Percentiles rank a stretch among this genome's conserved stretches.
These are phyloP conservation scores for Bradynema listronoti DNA, from an alignment of 1,140 invertebrate genomes.

Conservation along the genomic window DNA sequence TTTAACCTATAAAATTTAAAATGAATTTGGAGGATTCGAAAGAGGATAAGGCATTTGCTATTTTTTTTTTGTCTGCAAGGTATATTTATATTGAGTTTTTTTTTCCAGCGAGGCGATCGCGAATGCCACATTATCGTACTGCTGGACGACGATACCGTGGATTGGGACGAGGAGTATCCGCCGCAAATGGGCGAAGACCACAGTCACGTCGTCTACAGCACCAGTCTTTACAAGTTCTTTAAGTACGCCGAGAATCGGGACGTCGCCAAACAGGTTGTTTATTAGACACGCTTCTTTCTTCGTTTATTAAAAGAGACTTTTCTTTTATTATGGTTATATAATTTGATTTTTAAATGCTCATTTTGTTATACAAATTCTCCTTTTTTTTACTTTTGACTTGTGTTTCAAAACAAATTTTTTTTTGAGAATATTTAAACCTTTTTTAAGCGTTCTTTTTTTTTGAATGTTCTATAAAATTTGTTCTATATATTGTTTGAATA, in stretches of 20 bases:
- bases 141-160: slow-evolving; percentile 86
- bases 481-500: too few species aligned
- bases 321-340: slow-evolving; percentile 5
- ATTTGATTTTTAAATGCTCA: slow-evolving; percentile 1
- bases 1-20: too few species aligned
- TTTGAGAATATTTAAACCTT: background rate
- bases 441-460: slow-evolving; percentile 42
- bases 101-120: slow-evolving; percentile 61
- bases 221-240: slow-evolving; percentile 69
- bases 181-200: slow-evolving; percentile 98
- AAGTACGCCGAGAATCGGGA: slow-evolving; percentile 99
- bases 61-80: too few species aligned
- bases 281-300: too few species aligned
- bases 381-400: background rate
- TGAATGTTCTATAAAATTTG: too few species aligned
- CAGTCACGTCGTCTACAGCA: slow-evolving; percentile 70
- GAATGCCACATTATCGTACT: slow-evolving; percentile 79
- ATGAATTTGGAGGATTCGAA: too few species aligned
- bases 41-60: too few species aligned
- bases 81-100: too few species aligned
- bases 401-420: background rate
- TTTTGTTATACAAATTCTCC: slow-evolving; percentile 2
- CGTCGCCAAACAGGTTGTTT: slow-evolving; percentile 92
- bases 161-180: slow-evolving; percentile 97
- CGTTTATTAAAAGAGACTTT: too few species aligned